Conservation (phyloP, 2,888 invertebrate species). For the Cephus rjabovi region DNA sequence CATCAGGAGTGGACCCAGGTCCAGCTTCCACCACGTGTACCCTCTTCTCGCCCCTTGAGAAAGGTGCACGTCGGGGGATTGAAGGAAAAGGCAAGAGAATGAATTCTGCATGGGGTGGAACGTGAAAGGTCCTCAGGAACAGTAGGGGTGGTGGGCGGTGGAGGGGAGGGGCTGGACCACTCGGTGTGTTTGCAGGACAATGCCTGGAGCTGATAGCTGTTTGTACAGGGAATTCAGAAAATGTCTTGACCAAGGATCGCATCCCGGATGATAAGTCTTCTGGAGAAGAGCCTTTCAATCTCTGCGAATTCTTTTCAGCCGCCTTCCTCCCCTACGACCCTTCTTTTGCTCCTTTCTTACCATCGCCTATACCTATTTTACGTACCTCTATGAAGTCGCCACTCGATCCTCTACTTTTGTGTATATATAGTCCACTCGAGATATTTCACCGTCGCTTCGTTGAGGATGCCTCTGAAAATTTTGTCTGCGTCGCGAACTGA, state of each 20-base stretch:
- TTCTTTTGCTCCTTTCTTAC: neutral
- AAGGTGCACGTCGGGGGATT: neutral
- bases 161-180: neutral
- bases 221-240: neutral
- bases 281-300: neutral
- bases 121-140: neutral
- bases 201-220: neutral
- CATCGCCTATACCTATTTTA: neutral
- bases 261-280: neutral
- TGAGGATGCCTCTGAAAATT: neutral
- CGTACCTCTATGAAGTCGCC: neutral
- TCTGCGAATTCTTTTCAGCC: neutral
- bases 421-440: neutral
- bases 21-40: too few relatives aligned
- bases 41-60: neutral
- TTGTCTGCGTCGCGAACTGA: neutral
- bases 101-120: slow-evolving; percentile 20
- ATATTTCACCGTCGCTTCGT: neutral
- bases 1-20: neutral
- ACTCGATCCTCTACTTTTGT: neutral
- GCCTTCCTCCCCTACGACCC: neutral
- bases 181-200: neutral
- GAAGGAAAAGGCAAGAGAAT: neutral
- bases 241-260: neutral
- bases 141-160: too few relatives aligned